Conservation (phyloP, 2,113 vertebrate genomes). For the Ptilonorhynchus violaceus region DNA sequence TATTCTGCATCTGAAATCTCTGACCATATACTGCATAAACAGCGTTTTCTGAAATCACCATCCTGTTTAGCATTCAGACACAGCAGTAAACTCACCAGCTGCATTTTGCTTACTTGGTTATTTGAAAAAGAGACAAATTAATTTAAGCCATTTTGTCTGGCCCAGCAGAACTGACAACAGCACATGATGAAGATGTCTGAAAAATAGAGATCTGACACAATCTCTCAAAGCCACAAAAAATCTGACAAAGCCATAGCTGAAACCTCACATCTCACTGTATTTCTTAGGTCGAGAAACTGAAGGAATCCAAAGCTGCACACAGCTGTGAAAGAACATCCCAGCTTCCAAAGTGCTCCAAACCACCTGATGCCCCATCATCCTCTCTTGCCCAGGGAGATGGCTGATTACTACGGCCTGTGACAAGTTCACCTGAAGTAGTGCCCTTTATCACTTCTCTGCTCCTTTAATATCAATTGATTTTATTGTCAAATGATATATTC, state of each 20-base stretch:
- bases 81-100: not conserved
- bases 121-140: not conserved
- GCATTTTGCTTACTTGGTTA: not conserved
- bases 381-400: not conserved
- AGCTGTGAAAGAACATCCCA: not conserved
- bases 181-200: not conserved
- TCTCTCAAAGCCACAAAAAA: not conserved
- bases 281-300: not conserved
- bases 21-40: not conserved
- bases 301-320: not conserved
- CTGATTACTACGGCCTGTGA: not conserved
- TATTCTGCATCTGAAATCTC: not conserved
- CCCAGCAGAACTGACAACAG: not conserved
- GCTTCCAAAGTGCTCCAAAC: not conserved
- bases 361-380: not conserved
- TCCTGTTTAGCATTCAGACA: not conserved
- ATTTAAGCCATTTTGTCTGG: not conserved
- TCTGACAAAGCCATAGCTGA: not conserved
- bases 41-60: not conserved
- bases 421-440: not conserved
- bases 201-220: not conserved
- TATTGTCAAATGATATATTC: not conserved
- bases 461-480: not conserved
- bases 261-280: not conserved
- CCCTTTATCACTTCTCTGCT: not conserved